These are phyloP conservation scores for Drosophila bunnanda DNA, from an alignment of 2,888 invertebrate species.

Conservation along the genomic window DNA sequence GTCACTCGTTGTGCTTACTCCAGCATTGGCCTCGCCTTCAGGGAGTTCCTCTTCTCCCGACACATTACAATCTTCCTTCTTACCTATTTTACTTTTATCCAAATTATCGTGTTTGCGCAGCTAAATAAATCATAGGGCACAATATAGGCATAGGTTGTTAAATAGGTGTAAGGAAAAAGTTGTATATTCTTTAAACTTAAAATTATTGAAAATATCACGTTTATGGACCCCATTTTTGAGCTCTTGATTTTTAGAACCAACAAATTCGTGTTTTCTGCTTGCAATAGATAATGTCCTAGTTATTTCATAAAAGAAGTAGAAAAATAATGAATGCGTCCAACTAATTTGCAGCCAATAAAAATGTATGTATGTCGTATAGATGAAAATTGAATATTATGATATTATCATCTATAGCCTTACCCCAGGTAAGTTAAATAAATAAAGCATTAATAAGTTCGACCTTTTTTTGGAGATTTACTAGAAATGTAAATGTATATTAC, in stretches of 20 bases:
- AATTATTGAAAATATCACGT: background rate
- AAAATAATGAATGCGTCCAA: background rate
- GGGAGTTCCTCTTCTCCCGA: slow-evolving; percentile 48
- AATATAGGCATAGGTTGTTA: slow-evolving; percentile 45
- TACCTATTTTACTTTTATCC: slow-evolving; percentile 74
- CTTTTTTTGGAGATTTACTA: too few species aligned
- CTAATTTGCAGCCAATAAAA: background rate
- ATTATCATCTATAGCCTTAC: background rate
- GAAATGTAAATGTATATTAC: background rate
- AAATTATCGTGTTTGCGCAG: slow-evolving; percentile 81
- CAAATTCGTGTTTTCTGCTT: too few species aligned
- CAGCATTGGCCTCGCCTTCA: slow-evolving; percentile 40
- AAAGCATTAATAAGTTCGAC: background rate
- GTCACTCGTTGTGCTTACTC: slow-evolving; percentile 20
- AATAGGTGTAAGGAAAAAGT: slow-evolving; percentile 21
- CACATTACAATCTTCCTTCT: slow-evolving; percentile 62
- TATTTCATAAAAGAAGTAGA: background rate
- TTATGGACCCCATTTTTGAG: background rate
- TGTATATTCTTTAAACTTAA: background rate
- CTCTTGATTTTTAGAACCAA: background rate
- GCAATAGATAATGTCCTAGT: background rate
- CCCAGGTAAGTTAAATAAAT: background rate
- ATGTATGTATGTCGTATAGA: background rate
- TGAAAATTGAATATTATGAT: background rate
- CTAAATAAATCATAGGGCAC: slow-evolving; percentile 65